Evolutionary conservation across 2,797 vertebrate genomes (phyloP).

Genomic region (Sylvia borin): DNA sequence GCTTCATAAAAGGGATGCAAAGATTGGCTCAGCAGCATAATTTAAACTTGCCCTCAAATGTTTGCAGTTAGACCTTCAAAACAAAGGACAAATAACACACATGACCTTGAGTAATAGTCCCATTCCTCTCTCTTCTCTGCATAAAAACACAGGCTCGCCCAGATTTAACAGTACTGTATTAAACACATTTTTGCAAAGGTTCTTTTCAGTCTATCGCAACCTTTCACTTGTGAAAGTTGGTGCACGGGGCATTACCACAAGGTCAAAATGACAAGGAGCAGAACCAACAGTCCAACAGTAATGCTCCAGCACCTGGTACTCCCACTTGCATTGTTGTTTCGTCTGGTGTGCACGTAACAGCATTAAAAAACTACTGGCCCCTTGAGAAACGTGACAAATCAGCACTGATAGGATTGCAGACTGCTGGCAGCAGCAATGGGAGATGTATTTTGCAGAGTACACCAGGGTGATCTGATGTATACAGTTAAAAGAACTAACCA

Average conservation of each 20-base stretch:
- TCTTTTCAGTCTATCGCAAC: not conserved
- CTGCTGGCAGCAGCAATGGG: constrained; percentile 10
- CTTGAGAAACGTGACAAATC: constrained; percentile 2
- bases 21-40: not conserved
- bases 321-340: not conserved
- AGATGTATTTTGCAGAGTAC: not conserved
- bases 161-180: not conserved
- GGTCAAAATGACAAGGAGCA: not conserved
- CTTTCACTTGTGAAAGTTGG: not conserved
- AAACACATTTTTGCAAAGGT: not conserved
- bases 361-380: not conserved
- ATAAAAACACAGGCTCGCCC: not conserved
- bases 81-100: not conserved
- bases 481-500: not conserved
- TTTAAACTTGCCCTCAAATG: constrained; percentile 40
- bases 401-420: not conserved
- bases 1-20: constrained; percentile 18
- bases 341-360: not conserved
- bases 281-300: not conserved
- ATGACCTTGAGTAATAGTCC: not conserved
- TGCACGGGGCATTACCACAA: not conserved
- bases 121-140: not conserved
- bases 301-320: not conserved
- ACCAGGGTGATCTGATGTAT: not conserved
- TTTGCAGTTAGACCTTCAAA: constrained; percentile 21